phyloP scores from a whole-genome alignment of 2,888 invertebrate species.

The Catocala sponsa region DNA sequence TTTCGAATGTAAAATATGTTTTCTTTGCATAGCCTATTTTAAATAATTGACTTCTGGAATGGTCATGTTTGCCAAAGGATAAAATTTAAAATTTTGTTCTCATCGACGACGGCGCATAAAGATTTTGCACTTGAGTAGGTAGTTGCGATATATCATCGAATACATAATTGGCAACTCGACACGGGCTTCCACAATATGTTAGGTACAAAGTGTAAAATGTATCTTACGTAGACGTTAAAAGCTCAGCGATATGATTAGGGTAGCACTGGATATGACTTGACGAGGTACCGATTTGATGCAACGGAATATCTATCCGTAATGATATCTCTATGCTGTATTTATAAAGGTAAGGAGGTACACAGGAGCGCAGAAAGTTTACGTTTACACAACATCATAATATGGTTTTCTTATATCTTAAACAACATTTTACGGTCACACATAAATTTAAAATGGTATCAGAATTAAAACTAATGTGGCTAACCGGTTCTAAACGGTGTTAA shows the following conservation, averaged over 20 bases:
- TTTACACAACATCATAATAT: constrained; percentile 48
- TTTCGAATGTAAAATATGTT: constrained; percentile 60
- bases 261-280: constrained; percentile 63
- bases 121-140: constrained; percentile 8
- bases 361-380: constrained; percentile 35
- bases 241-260: constrained; percentile 70
- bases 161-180: constrained; percentile 33
- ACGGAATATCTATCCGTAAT: constrained; percentile 46
- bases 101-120: constrained; percentile 39
- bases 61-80: constrained; percentile 68
- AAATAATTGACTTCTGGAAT: constrained; percentile 80
- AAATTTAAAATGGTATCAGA: constrained; percentile 33
- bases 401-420: constrained; percentile 35
- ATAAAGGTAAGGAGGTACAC: constrained; percentile 22
- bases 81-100: constrained; percentile 26
- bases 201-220: constrained; percentile 35
- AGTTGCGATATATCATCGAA: constrained; percentile 30
- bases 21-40: constrained; percentile 69
- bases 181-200: constrained; percentile 9
- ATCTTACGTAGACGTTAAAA: constrained; percentile 53
- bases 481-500: constrained; percentile 19
- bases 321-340: constrained; percentile 42
- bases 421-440: constrained; percentile 41
- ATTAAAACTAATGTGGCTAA: constrained; percentile 37
- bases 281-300: constrained; percentile 34